Percentiles rank a stretch among this genome's conserved stretches.
Evolutionary conservation across 2,113 vertebrate genomes (phyloP).

Genomic region (Callaeas wilsoni): DNA sequence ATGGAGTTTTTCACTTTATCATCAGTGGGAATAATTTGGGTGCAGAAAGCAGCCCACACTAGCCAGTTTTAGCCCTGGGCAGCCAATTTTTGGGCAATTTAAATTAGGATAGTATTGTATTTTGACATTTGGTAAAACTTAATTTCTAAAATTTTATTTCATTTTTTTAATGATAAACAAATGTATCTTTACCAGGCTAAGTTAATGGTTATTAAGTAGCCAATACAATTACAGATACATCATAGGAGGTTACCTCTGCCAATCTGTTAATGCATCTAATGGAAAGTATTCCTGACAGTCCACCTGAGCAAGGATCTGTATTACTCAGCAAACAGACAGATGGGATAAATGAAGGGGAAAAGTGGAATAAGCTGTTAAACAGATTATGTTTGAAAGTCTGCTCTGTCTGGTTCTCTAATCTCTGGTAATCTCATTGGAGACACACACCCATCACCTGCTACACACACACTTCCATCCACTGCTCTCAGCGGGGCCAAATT

Average conservation of each 20-base stretch:
- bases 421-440: slow-evolving; percentile 15
- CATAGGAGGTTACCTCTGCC: background rate
- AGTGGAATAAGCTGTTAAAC: slow-evolving; percentile 46
- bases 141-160: background rate
- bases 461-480: background rate
- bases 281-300: background rate
- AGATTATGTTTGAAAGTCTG: slow-evolving; percentile 47
- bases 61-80: background rate
- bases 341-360: slow-evolving; percentile 42
- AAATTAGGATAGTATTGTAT: background rate
- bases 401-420: slow-evolving; percentile 44
- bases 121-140: background rate
- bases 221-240: background rate
- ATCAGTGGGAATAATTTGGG: background rate
- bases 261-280: background rate
- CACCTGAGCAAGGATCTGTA: background rate
- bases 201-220: background rate
- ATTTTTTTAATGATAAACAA: background rate
- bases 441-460: background rate
- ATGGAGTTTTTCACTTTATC: background rate
- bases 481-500: background rate
- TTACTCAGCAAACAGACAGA: slow-evolving; percentile 21
- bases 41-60: background rate
- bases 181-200: background rate
- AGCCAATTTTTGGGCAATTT: background rate